Evolutionary conservation across 2,797 vertebrate species (phyloP).

Genomic region (Rhinichthys osculus): DNA sequence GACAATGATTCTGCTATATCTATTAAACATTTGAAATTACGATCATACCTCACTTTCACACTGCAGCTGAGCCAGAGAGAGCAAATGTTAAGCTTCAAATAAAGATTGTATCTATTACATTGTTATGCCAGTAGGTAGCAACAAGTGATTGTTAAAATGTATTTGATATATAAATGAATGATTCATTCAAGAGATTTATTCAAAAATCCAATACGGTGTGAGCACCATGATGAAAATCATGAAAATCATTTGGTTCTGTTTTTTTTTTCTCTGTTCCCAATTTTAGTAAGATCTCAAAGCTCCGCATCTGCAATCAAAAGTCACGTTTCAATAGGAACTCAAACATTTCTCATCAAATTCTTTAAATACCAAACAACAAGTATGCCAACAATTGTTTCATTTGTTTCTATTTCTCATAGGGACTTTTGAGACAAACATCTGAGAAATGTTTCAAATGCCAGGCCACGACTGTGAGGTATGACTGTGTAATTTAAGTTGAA

Average conservation of each 20-base stretch:
- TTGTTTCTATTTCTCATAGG: neutral
- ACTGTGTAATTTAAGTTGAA: neutral
- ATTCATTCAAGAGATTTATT: too few relatives aligned
- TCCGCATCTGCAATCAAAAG: neutral
- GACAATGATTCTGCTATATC: too few relatives aligned
- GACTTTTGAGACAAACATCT: neutral
- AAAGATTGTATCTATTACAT: too few relatives aligned
- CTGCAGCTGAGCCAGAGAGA: too few relatives aligned
- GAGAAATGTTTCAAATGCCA: neutral
- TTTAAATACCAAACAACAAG: conserved; percentile 13
- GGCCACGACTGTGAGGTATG: too few relatives aligned
- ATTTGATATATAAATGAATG: too few relatives aligned
- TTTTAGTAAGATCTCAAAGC: neutral
- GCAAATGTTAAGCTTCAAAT: too few relatives aligned
- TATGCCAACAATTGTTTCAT: neutral
- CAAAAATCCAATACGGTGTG: too few relatives aligned
- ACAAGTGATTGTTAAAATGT: too few relatives aligned
- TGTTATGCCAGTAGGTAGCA: too few relatives aligned
- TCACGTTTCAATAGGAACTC: neutral
- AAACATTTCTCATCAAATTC: neutral
- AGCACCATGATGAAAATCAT: neutral
- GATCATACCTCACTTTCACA: too few relatives aligned
- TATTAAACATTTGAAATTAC: neutral
- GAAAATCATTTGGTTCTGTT: neutral
- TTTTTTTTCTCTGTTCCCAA: neutral